Evolutionary conservation across 2,113 vertebrate species (phyloP).

Genomic region (Meles meles): DNA sequence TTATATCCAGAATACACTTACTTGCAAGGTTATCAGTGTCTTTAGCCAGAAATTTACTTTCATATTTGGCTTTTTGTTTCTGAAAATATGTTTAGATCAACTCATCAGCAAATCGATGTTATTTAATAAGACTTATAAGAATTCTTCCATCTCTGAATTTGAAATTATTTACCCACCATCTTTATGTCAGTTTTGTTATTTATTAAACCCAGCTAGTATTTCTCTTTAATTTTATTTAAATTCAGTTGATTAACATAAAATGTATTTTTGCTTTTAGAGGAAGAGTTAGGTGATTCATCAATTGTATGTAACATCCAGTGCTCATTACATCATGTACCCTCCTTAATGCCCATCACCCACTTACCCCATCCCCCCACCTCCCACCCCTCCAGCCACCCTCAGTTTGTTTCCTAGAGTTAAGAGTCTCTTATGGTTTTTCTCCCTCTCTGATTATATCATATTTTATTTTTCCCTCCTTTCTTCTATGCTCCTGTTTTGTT

Average conservation of each 20-base stretch:
- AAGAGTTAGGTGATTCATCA: not conserved
- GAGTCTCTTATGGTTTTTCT: not conserved
- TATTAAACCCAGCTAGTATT: not conserved
- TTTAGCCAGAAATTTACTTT: not conserved
- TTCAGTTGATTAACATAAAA: not conserved
- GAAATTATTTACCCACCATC: not conserved
- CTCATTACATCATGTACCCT: not conserved
- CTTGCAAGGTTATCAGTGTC: not conserved
- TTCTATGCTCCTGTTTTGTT: not conserved
- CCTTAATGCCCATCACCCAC: not conserved
- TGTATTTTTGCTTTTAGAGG: not conserved
- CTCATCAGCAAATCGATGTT: not conserved
- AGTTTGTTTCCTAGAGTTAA: not conserved
- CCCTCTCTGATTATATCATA: not conserved
- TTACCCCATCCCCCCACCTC: not conserved
- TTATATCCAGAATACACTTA: not conserved
- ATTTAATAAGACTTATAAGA: not conserved
- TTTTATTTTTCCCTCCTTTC: not conserved
- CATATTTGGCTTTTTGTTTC: not conserved
- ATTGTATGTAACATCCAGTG: not conserved
- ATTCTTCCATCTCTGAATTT: not conserved
- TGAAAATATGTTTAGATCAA: not conserved
- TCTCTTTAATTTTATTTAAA: not conserved
- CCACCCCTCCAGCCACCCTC: not conserved
- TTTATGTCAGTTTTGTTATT: not conserved